phyloP scores from a whole-genome alignment of 2,113 vertebrate species.

The Anhinga rufa region DNA sequence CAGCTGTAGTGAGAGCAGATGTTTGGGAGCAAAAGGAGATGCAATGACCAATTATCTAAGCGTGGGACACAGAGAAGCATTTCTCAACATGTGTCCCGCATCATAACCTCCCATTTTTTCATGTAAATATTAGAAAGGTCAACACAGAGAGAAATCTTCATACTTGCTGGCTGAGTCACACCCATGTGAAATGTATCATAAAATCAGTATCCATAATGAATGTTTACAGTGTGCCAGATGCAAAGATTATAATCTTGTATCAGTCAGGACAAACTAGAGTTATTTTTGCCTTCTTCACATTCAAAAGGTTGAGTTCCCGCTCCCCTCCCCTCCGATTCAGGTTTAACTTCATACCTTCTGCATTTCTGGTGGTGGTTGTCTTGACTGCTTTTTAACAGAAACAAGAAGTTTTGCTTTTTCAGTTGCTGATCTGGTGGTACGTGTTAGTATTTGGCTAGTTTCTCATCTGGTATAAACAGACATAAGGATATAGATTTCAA shows the following conservation, averaged over 20 bases:
- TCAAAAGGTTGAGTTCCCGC: neutral
- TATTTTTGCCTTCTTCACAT: neutral
- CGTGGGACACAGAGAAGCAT: neutral
- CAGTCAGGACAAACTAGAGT: neutral
- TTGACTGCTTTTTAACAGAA: neutral
- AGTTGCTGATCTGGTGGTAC: neutral
- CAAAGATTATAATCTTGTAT: constrained; percentile 18
- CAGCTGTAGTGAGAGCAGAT: constrained; percentile 20
- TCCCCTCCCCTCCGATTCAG: neutral
- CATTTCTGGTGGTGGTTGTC: neutral
- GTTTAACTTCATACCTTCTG: constrained; percentile 45
- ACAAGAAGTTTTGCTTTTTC: neutral
- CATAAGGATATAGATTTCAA: neutral
- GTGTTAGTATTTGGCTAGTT: neutral
- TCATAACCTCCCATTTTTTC: neutral
- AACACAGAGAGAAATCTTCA: constrained; percentile 11
- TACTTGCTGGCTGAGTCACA: constrained; percentile 15
- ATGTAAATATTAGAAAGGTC: constrained; percentile 34
- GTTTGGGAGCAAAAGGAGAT: constrained; percentile 19
- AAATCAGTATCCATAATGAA: constrained; percentile 16
- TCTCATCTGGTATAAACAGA: neutral
- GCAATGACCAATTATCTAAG: neutral
- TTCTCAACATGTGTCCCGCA: constrained; percentile 6
- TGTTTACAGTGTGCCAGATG: constrained; percentile 15
- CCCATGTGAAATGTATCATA: constrained; percentile 11